Percentiles rank a stretch among this genome's conserved stretches.
Evolutionary conservation across 2,113 vertebrate genomes (phyloP).

Genomic region (Protobothrops flavoviridis): DNA sequence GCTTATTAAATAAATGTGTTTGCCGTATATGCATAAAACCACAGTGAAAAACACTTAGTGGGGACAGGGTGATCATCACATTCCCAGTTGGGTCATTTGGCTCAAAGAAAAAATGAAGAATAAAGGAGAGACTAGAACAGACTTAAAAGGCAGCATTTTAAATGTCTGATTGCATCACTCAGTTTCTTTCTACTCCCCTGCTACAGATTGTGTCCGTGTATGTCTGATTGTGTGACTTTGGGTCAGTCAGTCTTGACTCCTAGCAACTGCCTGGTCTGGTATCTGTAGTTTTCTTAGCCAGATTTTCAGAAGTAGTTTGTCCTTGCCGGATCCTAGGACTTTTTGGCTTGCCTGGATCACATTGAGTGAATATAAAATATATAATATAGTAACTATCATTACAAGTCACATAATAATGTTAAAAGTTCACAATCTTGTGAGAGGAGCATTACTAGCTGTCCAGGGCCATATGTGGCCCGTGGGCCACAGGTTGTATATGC

Average conservation of each 20-base stretch:
- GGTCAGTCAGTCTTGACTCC: background rate
- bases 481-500: background rate
- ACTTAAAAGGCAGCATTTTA: background rate
- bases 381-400: background rate
- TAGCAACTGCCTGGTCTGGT: background rate
- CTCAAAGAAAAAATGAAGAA: background rate
- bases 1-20: conserved; percentile 19
- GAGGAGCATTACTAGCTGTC: background rate
- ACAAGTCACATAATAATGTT: background rate
- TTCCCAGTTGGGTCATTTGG: conserved; percentile 1
- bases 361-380: background rate
- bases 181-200: background rate
- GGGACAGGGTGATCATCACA: background rate
- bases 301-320: background rate
- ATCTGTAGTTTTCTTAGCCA: background rate
- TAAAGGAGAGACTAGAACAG: background rate
- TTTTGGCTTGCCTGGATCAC: background rate
- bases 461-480: background rate
- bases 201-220: background rate
- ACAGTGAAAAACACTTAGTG: background rate
- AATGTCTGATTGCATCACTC: background rate
- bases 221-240: background rate
- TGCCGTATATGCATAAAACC: background rate
- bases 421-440: background rate
- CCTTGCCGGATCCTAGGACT: background rate